Percentiles rank a stretch among this genome's conserved stretches.
Evolutionary conservation across 2,797 vertebrate species (phyloP).

Genomic region (Eurystomus glaucurus): DNA sequence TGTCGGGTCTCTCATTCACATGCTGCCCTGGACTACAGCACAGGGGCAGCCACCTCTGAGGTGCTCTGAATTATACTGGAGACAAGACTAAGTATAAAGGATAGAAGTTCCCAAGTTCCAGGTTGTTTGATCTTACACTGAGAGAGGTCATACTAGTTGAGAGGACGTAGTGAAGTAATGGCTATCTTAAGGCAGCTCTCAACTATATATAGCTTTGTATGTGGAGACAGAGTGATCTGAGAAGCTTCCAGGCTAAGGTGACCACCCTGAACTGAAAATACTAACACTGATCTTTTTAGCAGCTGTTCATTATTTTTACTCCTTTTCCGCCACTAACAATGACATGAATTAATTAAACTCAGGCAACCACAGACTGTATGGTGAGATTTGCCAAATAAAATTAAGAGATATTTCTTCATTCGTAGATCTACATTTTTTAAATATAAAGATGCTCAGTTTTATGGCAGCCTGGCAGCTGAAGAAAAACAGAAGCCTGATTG

Average conservation of each 20-base stretch:
- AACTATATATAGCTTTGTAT: neutral
- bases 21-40: neutral
- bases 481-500: too few species aligned
- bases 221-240: neutral
- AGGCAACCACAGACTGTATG: neutral
- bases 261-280: neutral
- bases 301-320: neutral
- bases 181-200: neutral
- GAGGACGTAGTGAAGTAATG: neutral
- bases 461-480: too few species aligned
- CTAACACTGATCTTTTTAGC: neutral
- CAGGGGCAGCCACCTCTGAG: neutral
- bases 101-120: neutral
- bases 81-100: neutral
- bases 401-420: neutral
- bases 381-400: neutral
- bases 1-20: neutral
- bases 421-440: neutral
- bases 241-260: neutral
- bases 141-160: neutral
- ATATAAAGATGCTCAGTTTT: neutral
- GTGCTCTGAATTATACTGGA: neutral
- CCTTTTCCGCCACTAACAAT: neutral
- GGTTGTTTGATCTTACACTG: neutral
- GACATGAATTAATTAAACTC: neutral